phyloP scores from a whole-genome alignment of 1,140 invertebrate genomes.

The Trichonephila inaurata region DNA sequence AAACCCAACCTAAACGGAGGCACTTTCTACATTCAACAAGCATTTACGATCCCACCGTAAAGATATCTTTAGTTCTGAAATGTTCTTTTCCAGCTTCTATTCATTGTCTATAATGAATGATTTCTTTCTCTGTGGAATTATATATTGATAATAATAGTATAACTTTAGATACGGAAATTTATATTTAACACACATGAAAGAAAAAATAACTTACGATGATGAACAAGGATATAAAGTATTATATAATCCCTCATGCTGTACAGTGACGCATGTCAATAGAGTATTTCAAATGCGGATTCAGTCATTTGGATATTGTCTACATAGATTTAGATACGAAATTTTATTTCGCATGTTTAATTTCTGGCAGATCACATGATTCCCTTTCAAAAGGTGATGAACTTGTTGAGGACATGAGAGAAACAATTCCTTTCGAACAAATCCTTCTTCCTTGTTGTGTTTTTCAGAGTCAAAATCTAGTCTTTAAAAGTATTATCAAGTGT shows the following conservation, averaged over 20 bases:
- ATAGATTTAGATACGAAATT: slow-evolving; percentile 41
- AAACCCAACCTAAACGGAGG: neutral
- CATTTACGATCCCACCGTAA: slow-evolving; percentile 63
- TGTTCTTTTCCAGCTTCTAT: slow-evolving; percentile 14
- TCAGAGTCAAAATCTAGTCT: slow-evolving; percentile 55
- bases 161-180: slow-evolving; percentile 57
- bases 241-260: slow-evolving; percentile 43
- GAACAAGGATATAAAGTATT: slow-evolving; percentile 36
- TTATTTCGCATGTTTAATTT: slow-evolving; percentile 52
- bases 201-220: neutral
- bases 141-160: slow-evolving; percentile 41
- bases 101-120: neutral
- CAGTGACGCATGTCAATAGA: slow-evolving; percentile 24
- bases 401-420: slow-evolving; percentile 1
- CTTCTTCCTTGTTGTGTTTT: slow-evolving; percentile 63
- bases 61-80: slow-evolving; percentile 13
- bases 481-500: slow-evolving; percentile 53
- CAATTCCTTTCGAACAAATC: slow-evolving; percentile 53
- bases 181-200: slow-evolving; percentile 40
- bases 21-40: slow-evolving; percentile 30
- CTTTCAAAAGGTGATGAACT: slow-evolving; percentile 7
- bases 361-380: slow-evolving; percentile 14
- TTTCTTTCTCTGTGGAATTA: slow-evolving; percentile 21
- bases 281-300: slow-evolving; percentile 20
- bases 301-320: slow-evolving; percentile 28